These are phyloP conservation scores for Criorhina ranunculi DNA, from an alignment of 2,888 invertebrate genomes.

Conservation along the genomic window DNA sequence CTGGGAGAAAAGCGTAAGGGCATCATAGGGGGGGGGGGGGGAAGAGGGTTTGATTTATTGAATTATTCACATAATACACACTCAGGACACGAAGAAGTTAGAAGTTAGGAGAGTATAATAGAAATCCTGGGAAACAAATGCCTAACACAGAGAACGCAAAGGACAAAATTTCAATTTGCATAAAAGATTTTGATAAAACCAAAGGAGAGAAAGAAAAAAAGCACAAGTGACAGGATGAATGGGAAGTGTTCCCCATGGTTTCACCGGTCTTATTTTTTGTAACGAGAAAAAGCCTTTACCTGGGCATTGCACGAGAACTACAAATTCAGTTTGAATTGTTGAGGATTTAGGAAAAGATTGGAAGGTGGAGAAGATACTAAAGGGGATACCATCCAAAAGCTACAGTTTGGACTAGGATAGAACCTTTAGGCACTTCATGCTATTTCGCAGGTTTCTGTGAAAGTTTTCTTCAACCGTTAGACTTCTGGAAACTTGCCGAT, in stretches of 20 bases:
- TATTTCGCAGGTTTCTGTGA: too few relatives aligned
- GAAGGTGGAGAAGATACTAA: too few relatives aligned
- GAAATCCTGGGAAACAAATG: constrained; percentile 17
- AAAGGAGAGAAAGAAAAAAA: not conserved
- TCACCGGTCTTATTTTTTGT: constrained; percentile 1
- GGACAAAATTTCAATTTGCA: constrained; percentile 37
- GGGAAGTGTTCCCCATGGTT: not conserved
- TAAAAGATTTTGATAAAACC: constrained; percentile 5
- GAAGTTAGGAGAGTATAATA: not conserved
- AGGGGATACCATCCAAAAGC: too few relatives aligned
- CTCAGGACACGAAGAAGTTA: not conserved
- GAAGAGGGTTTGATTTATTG: constrained; percentile 8
- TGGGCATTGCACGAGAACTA: not conserved
- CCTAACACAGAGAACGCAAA: not conserved
- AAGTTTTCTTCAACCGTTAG: too few relatives aligned
- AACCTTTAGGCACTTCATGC: too few relatives aligned
- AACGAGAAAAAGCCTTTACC: not conserved
- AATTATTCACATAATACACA: constrained; percentile 16
- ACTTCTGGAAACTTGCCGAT: too few relatives aligned
- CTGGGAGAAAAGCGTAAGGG: not conserved
- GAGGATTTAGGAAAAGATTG: not conserved
- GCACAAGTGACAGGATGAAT: not conserved
- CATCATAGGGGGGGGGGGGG: too few relatives aligned
- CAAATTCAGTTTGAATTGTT: not conserved
- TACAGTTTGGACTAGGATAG: too few relatives aligned